Base-by-base conservation (phyloP, 2,888 invertebrate genomes). In the Cosmorhoe ocellata region DNA sequence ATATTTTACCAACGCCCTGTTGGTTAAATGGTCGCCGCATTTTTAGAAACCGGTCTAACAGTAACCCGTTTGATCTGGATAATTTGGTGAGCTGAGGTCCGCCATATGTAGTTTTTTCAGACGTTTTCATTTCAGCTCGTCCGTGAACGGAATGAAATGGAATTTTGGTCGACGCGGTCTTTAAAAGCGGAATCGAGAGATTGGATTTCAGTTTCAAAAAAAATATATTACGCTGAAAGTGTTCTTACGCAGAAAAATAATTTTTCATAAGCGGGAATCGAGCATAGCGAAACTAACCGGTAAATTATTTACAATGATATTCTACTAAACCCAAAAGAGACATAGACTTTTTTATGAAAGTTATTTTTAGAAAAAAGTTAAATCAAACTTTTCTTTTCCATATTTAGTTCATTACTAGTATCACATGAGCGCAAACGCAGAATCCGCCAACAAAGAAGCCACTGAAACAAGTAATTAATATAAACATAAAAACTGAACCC, bases 401-500 rank as follows among this genome's bases (percentile, higher is more conserved):
- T n/a, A n/a, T n/a, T n/a, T n/a, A n/a, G n/a, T n/a, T n/a, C n/a
- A n/a, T n/a, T n/a, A 52, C 36, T 28, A 32, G 18, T 32, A 49
- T 36, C 47, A 48, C 33, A 51, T 56, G 47, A 50, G 32, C 51
- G 28, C 37, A 52, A 52, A 46, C 47, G 50, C 45, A 48, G 54
- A 13, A 44, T 36, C 36, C n/a, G n/a, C 36, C 41, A 51, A 49
- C 56, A 49, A 53, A 49, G 50, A 41, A 59, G 52, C 54, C 45
- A 58, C 65, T 76, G 79, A 75, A 81, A 81, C 79, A 79, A 77
- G 72, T 78, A 81, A 82, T 79, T 76, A 80, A 77, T 71, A 71
- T 71, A 77, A 78, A 70, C 69, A 70, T 80, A 79, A 76, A 67
- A 55, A 59, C 52, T 31, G 71, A 76, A 77, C 76, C 80, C 52